phyloP scores from a whole-genome alignment of 2,113 vertebrate genomes.

The Martes martes region DNA sequence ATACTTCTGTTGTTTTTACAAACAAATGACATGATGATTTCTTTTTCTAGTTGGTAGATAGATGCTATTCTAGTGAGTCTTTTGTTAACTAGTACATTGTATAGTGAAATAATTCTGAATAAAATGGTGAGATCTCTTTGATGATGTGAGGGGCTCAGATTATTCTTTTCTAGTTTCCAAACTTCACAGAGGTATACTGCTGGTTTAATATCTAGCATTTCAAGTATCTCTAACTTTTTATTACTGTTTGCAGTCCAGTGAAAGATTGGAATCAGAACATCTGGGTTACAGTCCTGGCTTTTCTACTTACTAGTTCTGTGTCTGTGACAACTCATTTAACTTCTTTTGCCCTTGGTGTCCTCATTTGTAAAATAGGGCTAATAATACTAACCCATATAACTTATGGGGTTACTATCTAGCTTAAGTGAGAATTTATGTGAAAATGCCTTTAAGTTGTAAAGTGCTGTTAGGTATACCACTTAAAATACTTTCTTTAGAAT shows the following conservation, averaged over 20 bases:
- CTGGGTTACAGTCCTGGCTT: background rate
- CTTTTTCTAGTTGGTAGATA: background rate
- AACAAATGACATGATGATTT: background rate
- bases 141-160: background rate
- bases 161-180: background rate
- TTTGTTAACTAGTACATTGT: background rate
- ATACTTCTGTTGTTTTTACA: background rate
- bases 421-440: constrained; percentile 31
- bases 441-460: background rate
- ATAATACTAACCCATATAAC: background rate
- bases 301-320: background rate
- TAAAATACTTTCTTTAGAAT: background rate
- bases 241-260: background rate
- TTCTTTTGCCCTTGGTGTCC: background rate
- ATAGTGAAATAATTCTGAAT: background rate
- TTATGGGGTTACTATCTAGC: background rate
- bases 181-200: background rate
- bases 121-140: background rate
- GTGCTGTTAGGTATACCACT: background rate
- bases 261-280: background rate
- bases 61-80: background rate
- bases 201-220: constrained; percentile 2
- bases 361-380: background rate
- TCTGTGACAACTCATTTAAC: background rate
- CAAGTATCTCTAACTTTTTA: background rate